Evolutionary conservation across 2,113 vertebrate species (phyloP), one percentile per base, ranked within the genome.

Genomic region (Okapia johnstoni): DNA sequence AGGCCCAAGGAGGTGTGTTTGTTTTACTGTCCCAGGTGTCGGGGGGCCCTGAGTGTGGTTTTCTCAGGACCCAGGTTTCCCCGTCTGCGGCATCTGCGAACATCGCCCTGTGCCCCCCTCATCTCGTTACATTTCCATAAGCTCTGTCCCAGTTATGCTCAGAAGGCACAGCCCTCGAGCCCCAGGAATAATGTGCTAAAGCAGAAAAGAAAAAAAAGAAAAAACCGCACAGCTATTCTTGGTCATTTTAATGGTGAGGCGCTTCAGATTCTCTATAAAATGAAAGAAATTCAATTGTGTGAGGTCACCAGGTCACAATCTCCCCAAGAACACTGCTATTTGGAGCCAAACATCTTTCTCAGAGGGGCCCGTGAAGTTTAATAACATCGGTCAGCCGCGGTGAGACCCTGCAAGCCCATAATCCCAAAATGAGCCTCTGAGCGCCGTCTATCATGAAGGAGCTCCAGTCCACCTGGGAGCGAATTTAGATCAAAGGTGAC

Each of bases 401-500:
- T 55, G 15, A 90, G 97, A 90, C 92, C 90, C 85, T 16, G 40
- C 14, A 79, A 95, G 88, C 46, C 19, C 92, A 86, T 57, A 48
- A 11, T 54, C 60, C 77, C 40, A 8, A 92, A 95, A 23, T 5
- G n/a, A 43, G 54, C 70, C 83, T 84, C 91, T 83, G 84, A 2
- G 46, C 2, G n/a, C 81, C 55, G 8, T 36, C 97, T 80, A 5
- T 94, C n/a, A 55, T 0, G 2, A 17, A 81, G 90, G 61, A 23
- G 86, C 93, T 50, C 92, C 19, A 1, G 54, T 61, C 63, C 63
- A 66, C 97, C 95, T 58, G 85, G 48, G 81, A 73, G 70, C 52
- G 61, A 86, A 61, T 96, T 97, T 84, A 97, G 92, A 92, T 85
- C 97, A 96, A 95, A 97, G 93, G 93, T 7, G 52, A 97, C 98